A percentile compares a stretch with the other conserved stretches of the same genome.
These are phyloP conservation scores for Caenorhabditis japonica DNA, from an alignment of 2,888 invertebrate genomes.

Conservation along the genomic window DNA sequence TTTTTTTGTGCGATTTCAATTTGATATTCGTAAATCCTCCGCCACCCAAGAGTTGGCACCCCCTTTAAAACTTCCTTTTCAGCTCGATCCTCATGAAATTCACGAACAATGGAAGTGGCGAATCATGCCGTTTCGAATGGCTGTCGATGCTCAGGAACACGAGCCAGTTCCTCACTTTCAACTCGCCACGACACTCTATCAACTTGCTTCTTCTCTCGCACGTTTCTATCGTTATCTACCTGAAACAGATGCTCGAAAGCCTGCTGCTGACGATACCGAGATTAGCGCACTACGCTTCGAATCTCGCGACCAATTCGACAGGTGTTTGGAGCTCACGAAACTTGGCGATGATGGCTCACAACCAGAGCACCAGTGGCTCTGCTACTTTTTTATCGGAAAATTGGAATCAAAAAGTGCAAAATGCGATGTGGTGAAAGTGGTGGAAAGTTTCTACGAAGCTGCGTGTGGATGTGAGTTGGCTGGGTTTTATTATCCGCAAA, in stretches of 20 bases:
- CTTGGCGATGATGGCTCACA: conserved; percentile 37
- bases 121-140: conserved; percentile 64
- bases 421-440: conserved; percentile 53
- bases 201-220: conserved; percentile 52
- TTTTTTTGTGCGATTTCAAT: no score
- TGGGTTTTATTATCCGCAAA: conserved; percentile 59
- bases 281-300: conserved; percentile 25
- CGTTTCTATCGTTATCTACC: conserved; percentile 46
- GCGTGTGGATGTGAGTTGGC: conserved; percentile 64
- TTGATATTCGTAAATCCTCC: no score
- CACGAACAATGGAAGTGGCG: conserved; percentile 54
- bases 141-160: conserved; percentile 48
- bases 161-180: conserved; percentile 55
- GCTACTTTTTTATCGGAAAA: conserved; percentile 63
- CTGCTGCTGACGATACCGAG: neutral
- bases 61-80: no score
- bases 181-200: conserved; percentile 57
- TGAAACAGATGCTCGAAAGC: conserved; percentile 25
- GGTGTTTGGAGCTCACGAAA: conserved; percentile 33
- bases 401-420: conserved; percentile 47
- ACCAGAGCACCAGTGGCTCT: conserved; percentile 61
- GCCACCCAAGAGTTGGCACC: no score
- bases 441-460: conserved; percentile 62
- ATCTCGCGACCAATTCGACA: conserved; percentile 49
- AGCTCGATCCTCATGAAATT: conserved; percentile 41